A percentile compares a stretch with the other conserved stretches of the same genome.
Conservation (phyloP, 2,113 vertebrate genomes). For the Aegithalos caudatus region DNA sequence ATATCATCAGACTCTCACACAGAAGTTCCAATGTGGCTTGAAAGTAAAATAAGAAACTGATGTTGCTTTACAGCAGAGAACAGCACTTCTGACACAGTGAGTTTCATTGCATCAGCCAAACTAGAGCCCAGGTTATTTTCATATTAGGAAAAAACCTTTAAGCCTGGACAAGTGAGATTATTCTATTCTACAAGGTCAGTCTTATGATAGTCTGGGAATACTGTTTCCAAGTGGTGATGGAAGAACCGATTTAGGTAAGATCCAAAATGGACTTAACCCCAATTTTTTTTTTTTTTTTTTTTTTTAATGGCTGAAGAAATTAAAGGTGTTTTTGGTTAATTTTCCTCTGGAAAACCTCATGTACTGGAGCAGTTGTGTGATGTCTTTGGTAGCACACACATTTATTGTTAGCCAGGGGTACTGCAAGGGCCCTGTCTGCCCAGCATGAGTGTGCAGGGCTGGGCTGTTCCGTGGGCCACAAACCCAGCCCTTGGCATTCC, state of each 20-base stretch:
- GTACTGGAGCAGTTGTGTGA: accelerated
- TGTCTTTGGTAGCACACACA: neutral
- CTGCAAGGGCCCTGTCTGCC: neutral
- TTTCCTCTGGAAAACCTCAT: neutral
- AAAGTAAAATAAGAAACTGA: slow-evolving; percentile 33
- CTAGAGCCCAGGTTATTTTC: neutral
- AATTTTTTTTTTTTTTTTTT: no score
- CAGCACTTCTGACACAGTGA: neutral
- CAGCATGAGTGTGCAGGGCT: neutral
- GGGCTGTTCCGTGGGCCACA: neutral
- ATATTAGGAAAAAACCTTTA: neutral
- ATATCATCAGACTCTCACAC: slow-evolving; percentile 4
- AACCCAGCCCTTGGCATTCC: neutral
- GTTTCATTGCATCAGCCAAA: neutral
- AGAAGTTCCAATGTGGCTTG: slow-evolving; percentile 13
- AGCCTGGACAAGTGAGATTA: neutral
- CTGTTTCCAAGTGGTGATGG: neutral
- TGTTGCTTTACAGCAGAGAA: neutral
- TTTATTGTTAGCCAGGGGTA: neutral
- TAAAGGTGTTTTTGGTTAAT: neutral
- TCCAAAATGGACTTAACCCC: no score
- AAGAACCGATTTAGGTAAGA: neutral
- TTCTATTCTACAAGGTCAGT: neutral
- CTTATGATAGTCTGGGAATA: neutral
- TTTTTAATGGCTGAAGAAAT: neutral